Evolutionary conservation across 2,113 vertebrate genomes (phyloP).

Genomic region (Syngnathus scovelli): DNA sequence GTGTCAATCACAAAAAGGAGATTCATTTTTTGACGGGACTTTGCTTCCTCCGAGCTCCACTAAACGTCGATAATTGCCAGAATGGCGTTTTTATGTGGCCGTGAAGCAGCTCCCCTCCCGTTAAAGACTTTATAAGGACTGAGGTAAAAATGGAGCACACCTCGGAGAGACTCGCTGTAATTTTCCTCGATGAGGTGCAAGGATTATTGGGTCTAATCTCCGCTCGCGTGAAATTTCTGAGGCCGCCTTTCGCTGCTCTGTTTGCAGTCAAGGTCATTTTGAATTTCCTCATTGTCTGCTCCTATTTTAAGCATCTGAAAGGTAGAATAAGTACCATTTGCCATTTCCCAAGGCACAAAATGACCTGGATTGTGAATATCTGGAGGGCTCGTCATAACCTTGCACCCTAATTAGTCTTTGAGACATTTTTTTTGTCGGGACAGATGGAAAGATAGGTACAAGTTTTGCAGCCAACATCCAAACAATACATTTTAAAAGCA

Average conservation of each 20-base stretch:
- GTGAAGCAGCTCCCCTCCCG: slow-evolving; percentile 6
- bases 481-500: not conserved
- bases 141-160: slow-evolving; percentile 19
- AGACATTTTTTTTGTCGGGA: not conserved
- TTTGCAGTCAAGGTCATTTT: slow-evolving; percentile 17
- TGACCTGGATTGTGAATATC: slow-evolving; percentile 2
- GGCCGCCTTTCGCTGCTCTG: not conserved
- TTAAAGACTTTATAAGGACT: slow-evolving; percentile 9
- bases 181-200: slow-evolving; percentile 37
- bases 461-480: not conserved
- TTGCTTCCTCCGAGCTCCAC: slow-evolving; percentile 7
- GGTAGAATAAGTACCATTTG: slow-evolving; percentile 9
- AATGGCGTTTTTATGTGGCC: slow-evolving; percentile 27
- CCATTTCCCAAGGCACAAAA: not conserved
- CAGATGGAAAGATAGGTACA: not conserved
- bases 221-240: slow-evolving; percentile 1
- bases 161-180: slow-evolving; percentile 11
- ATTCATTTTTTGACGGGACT: not conserved
- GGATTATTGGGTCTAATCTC: slow-evolving; percentile 23
- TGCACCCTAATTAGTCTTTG: not conserved
- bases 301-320: slow-evolving; percentile 11
- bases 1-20: not conserved
- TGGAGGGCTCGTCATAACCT: slow-evolving; percentile 1
- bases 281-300: not conserved
- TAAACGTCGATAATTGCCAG: slow-evolving; percentile 20